These are phyloP conservation scores for Xanthia togata DNA, from an alignment of 2,888 invertebrate species.

Conservation along the genomic window DNA sequence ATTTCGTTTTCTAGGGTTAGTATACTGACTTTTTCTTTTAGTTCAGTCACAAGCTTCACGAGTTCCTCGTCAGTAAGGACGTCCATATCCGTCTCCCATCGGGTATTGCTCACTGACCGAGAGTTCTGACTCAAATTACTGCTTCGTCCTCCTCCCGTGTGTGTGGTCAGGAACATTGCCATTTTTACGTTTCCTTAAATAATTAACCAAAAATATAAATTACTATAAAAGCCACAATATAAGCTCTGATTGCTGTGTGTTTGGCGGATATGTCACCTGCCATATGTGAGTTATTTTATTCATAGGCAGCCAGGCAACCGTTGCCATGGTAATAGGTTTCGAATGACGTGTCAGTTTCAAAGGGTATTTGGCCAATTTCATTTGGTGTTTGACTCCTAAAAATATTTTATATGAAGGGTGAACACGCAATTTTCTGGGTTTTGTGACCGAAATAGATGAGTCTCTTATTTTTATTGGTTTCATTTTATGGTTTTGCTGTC, in stretches of 20 bases:
- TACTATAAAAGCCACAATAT: slow-evolving; percentile 5
- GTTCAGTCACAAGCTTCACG: slow-evolving; percentile 77
- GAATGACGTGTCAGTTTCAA: slow-evolving; percentile 30
- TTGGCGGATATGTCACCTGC: slow-evolving; percentile 29
- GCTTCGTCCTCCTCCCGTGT: slow-evolving; percentile 59
- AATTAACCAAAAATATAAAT: slow-evolving; percentile 18
- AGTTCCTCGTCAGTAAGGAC: slow-evolving; percentile 81
- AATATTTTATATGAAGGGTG: slow-evolving; percentile 26
- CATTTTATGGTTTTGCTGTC: slow-evolving; percentile 29
- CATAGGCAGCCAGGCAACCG: slow-evolving; percentile 37
- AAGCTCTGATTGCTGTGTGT: slow-evolving; percentile 8
- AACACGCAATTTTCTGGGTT: slow-evolving; percentile 24
- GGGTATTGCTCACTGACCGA: slow-evolving; percentile 74
- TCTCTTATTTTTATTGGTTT: slow-evolving; percentile 13
- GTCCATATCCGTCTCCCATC: slow-evolving; percentile 67
- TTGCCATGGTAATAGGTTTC: slow-evolving; percentile 15
- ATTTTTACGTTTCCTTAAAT: slow-evolving; percentile 31
- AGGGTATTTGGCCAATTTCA: slow-evolving; percentile 25
- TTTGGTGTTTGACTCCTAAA: slow-evolving; percentile 33
- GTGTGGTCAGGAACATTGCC: slow-evolving; percentile 39
- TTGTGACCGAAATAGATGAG: slow-evolving; percentile 6
- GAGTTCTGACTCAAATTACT: slow-evolving; percentile 77
- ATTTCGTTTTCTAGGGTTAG: slow-evolving; percentile 88
- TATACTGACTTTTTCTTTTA: slow-evolving; percentile 78
- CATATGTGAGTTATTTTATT: slow-evolving; percentile 21